A percentile compares a stretch with the other conserved stretches of the same genome.
Evolutionary conservation across 2,113 vertebrate species (phyloP).

Genomic region (Macheiramphus alcinus): DNA sequence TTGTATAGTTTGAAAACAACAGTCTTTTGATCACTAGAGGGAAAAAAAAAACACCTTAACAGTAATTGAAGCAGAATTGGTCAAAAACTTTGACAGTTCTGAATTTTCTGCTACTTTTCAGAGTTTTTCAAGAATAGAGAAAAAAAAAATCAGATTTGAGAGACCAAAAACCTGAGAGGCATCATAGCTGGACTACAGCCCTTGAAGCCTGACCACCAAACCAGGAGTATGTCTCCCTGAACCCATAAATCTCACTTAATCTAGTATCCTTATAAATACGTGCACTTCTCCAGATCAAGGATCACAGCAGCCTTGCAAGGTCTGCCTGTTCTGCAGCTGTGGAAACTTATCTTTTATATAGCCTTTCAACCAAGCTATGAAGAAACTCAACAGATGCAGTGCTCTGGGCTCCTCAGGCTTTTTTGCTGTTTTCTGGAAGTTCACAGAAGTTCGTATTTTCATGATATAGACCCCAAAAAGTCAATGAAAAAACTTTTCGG

Average conservation of each 20-base stretch:
- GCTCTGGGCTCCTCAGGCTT: background rate
- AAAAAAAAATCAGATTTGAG: background rate
- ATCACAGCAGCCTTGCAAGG: background rate
- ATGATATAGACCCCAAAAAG: background rate
- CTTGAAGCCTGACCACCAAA: background rate
- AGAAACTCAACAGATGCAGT: background rate
- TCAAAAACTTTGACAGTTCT: background rate
- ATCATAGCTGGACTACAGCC: background rate
- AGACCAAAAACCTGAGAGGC: background rate
- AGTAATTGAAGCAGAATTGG: background rate
- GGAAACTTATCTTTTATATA: background rate
- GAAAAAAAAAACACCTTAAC: background rate
- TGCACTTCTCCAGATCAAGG: background rate
- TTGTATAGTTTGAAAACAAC: background rate
- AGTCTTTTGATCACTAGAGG: background rate
- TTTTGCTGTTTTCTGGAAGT: background rate
- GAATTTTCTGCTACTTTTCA: background rate
- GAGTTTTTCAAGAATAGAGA: background rate
- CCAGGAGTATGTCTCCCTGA: background rate
- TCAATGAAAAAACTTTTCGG: background rate
- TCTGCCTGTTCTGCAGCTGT: background rate
- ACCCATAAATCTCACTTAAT: background rate
- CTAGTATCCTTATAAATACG: background rate
- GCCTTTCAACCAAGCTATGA: background rate
- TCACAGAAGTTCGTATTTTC: background rate